These are phyloP conservation scores for Chauna torquata DNA, from an alignment of 2,113 vertebrate species.

Conservation along the genomic window DNA sequence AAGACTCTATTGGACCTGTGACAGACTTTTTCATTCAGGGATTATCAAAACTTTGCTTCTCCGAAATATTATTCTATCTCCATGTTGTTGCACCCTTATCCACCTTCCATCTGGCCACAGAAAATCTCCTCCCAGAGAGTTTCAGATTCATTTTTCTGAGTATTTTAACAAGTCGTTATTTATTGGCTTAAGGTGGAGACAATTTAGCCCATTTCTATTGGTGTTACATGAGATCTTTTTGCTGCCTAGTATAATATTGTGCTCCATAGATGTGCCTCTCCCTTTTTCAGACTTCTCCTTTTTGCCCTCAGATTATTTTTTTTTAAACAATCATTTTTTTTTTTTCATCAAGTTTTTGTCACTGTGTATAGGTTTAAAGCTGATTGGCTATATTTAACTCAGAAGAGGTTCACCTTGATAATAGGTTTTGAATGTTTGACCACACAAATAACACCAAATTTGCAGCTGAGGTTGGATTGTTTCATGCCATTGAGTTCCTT, in stretches of 20 bases:
- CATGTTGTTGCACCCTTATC: no score
- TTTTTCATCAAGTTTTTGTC: fast-evolving
- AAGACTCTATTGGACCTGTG: no score
- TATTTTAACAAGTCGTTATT: neutral
- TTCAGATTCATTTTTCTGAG: neutral
- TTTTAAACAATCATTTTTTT: neutral
- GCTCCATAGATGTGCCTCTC: neutral
- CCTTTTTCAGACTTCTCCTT: neutral
- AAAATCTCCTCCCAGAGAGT: neutral
- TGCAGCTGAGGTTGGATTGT: neutral
- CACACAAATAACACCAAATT: neutral
- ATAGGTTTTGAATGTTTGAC: neutral
- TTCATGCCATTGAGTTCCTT: neutral
- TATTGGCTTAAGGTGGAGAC: neutral
- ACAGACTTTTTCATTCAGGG: no score
- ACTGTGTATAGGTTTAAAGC: neutral
- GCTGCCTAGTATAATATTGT: neutral
- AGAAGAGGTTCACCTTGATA: neutral
- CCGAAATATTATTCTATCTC: no score
- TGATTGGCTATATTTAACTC: neutral
- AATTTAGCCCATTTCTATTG: neutral
- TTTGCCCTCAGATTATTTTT: neutral
- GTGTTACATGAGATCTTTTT: neutral
- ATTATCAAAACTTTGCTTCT: no score
- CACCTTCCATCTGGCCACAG: neutral